Base-by-base conservation (phyloP, 2,888 invertebrate genomes). In the Dryobotodes eremita region DNA sequence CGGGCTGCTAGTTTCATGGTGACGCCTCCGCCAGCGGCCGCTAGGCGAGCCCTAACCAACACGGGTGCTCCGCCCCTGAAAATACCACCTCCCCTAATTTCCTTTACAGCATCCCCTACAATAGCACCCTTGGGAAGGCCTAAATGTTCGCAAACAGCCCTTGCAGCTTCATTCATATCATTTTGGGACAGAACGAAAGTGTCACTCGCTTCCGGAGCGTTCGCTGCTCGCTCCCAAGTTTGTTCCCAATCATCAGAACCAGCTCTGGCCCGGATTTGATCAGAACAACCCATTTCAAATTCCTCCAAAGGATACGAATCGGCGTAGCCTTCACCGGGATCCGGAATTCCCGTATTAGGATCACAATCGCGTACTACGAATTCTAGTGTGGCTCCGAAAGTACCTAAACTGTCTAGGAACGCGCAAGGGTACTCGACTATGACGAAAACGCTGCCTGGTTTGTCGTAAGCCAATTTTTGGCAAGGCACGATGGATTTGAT, bases 261-360 rank as follows among this genome's bases (percentile, higher is more conserved):
- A 0, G 92, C 92, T 65, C 94, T 88, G 0, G 94, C 93, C 31
- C 95, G 88, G 2, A 96, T 94, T 82, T 97, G 97, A 85, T 97
- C 97, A 0, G 95, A 88, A 68, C 95, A 95, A 15, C 93, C 94
- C 86, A 96, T 94, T 48, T 96, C 95, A 31, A 97, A 95, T 87
- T 99, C 99, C 95, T 99, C 99, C 77, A 99, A 94, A 92, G 98
- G 98, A 92, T 99, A 99, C 82, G 99, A 99, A 92, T 99, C 99
- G 77, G 98, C 98, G 90, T 99, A 99, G 11, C 99, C 98, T 89
- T 99, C 99, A n/a, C 99, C 99, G 5, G 99, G 98, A 88, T 99
- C 99, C 0, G 99, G 99, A 69, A 98, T 97, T 0, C 99, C 99
- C 0, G 99, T 99, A 36, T 98, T 98, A 0, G 99, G 99, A 95